A percentile compares a stretch with the other conserved stretches of the same genome.
phyloP scores from a whole-genome alignment of 2,113 vertebrate genomes.

The Crotophaga sulcirostris region DNA sequence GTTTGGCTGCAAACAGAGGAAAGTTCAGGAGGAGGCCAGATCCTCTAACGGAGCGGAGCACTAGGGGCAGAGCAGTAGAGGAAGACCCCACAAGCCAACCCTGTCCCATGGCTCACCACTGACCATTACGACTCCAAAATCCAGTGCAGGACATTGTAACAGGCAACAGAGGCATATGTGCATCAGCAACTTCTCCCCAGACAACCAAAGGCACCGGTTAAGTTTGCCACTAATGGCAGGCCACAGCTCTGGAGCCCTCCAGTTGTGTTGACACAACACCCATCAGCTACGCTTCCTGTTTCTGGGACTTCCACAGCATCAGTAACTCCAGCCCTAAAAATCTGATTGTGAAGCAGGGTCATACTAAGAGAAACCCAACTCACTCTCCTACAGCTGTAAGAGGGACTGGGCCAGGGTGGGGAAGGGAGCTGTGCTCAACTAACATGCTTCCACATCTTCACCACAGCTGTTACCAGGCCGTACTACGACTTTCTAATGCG shows the following conservation, averaged over 20 bases:
- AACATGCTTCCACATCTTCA: not conserved
- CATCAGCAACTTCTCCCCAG: not conserved
- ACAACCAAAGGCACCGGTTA: not conserved
- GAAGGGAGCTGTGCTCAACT: not conserved
- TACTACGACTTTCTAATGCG: constrained; percentile 91
- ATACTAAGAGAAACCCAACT: no score
- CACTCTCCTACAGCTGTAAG: no score
- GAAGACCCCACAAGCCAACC: not conserved
- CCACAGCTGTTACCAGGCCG: constrained; percentile 82
- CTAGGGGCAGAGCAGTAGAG: not conserved
- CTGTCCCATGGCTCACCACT: not conserved
- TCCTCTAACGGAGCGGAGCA: not conserved
- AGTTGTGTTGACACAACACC: not conserved
- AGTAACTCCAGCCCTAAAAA: not conserved
- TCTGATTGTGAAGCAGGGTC: not conserved
- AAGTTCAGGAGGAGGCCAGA: not conserved
- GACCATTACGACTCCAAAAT: not conserved
- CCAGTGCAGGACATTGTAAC: not conserved
- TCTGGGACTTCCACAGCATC: not conserved
- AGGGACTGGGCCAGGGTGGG: no score
- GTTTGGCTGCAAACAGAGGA: not conserved
- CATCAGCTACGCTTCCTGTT: not conserved
- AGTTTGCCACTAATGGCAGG: not conserved
- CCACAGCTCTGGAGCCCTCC: not conserved
- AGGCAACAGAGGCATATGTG: not conserved